Base-by-base conservation (phyloP, 2,797 vertebrate genomes). In the Propithecus perrieri region DNA sequence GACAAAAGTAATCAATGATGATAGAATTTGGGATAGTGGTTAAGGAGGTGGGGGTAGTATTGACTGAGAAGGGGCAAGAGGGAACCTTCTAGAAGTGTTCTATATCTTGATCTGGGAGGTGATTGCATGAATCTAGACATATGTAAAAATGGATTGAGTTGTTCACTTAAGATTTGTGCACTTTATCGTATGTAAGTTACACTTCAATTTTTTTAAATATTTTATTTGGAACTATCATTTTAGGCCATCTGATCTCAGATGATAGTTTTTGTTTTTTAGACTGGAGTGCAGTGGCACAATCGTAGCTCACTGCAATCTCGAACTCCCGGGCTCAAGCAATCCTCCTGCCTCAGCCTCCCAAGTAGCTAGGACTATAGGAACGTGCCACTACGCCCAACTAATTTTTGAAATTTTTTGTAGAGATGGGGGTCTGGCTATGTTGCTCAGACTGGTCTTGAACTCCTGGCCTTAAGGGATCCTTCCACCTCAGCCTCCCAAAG, bases 171-270 rank as follows among this genome's bases (percentile, higher is more conserved):
- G 53, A 83, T 84, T 46, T 85, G 22, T 75, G 61, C 0, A 4
- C 41, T 95, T 93, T 88, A 85, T 88, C 65, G 76, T 78, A 57
- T 57, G 33, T n/a, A 94, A 76, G 26, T 93, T 93, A 74, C 35
- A 63, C 30, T 92, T 95, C 26, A 30, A 80, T 92, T 93, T 94
- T 50, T 67, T 3, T 53, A 67, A 91, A 50, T 48, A 14, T 78
- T 84, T 67, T 85, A 89, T 65, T 72, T 92, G 48, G 65, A 95
- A 85, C 50, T n/a, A 92, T 30, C 78, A 76, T 84, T 50, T 94
- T 85, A 91, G 79, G 48, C 22, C 78, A 57, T 78, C 33, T 78
- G 59, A 46, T 86, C 67, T 91, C 69, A 71, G 71, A 57, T 10
- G 7, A 80, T 48, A 80, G 20, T 46, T 80, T 96, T 75, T 15